These are phyloP conservation scores for Squalus acanthias DNA, from an alignment of 2,797 vertebrate genomes.

Conservation along the genomic window DNA sequence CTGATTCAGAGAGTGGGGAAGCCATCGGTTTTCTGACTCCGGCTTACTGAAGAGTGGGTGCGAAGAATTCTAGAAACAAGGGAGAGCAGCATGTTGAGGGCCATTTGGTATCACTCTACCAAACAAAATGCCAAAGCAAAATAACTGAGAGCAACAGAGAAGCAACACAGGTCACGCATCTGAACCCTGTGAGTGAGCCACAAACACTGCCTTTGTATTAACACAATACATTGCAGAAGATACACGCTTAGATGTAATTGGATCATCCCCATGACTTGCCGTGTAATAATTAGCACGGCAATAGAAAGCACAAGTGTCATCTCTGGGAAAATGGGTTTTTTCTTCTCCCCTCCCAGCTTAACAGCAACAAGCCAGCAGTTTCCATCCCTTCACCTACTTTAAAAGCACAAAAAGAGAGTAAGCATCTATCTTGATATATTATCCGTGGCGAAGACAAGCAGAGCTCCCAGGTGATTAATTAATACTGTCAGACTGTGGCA, in stretches of 20 bases:
- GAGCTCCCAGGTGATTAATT: constrained; percentile 31
- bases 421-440: constrained; percentile 13
- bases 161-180: background rate
- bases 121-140: background rate
- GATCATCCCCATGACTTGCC: background rate
- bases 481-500: constrained; percentile 15
- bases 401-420: background rate
- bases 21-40: background rate
- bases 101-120: background rate
- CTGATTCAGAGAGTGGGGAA: background rate
- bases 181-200: background rate
- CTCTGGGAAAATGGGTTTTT: background rate
- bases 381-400: background rate
- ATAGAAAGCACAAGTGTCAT: background rate
- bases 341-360: background rate
- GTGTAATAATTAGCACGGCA: background rate
- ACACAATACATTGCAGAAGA: background rate
- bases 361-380: background rate
- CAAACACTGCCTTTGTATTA: background rate
- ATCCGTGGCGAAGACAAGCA: background rate
- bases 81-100: background rate
- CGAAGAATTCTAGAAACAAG: background rate
- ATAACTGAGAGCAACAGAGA: background rate
- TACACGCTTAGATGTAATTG: background rate
- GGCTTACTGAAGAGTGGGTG: background rate